Base-by-base conservation (phyloP, 2,888 invertebrate species). In the Microctonus aethiopoides region DNA sequence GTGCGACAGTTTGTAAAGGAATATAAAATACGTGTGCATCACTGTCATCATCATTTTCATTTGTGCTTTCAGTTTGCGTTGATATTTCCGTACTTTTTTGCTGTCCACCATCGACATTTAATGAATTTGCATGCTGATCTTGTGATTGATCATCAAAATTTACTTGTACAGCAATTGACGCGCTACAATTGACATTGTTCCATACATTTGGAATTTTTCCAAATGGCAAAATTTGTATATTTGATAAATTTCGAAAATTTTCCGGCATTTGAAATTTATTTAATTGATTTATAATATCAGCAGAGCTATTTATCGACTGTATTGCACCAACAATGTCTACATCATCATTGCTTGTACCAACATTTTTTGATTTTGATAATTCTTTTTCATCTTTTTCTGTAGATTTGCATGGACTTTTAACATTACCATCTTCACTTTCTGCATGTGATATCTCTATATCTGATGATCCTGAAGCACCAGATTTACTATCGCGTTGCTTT, bases 11-110 rank as follows among this genome's bases (percentile, higher is more conserved):
- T 75, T 90, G 90, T 4, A 91, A 79, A 0, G 92, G 92, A 81
- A 92, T 91, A 74, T 91, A 92, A 80, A 91, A 91, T 20, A 91
- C 85, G 67, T 91, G 90, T 1, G 90, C 89, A 10, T 88, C 88
- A 72, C 89, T 89, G 0, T 88, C 87, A 75, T 89, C 89, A 0
- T 90, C 89, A 74, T 89, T 89, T 4, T 87, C 88, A 54, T 85
- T 86, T 39, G 79, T 82, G 7, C 78, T 80, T n/a, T 89, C 87
- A 10, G 87, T 87, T 72, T 88, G 88, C 1, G 87, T 87, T 1
- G 88, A 88, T 77, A 85, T 87, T 74, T 87, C 88, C 29, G 83
- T 85, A 66, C 84, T 84, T 36, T 80, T 83, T 1, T 82, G 82
- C 7, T 78, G 77, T 34, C 70, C 77, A n/a, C 46, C 11, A 24